phyloP scores from a whole-genome alignment of 1,140 invertebrate genomes.

The Coboldia fuscipes region DNA sequence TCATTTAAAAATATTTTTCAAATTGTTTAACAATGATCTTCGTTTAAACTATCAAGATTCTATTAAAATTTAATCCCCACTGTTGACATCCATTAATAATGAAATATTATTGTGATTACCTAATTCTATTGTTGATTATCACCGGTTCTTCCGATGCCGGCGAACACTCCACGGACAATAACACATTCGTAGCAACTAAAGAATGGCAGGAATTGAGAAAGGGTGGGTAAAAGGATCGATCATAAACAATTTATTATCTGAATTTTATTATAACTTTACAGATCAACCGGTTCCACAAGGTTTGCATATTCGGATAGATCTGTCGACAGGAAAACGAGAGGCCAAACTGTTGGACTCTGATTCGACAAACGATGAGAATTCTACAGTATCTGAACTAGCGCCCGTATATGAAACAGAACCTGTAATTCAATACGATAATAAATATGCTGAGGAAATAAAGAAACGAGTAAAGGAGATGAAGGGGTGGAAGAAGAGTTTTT shows the following conservation, averaged over 20 bases:
- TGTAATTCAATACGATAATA: no score
- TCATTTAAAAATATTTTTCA: no score
- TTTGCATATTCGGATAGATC: constrained; percentile 49
- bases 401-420: no score
- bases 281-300: constrained; percentile 48
- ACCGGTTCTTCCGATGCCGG: no score
- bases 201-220: constrained; percentile 35
- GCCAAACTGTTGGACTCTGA: constrained; percentile 41
- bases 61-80: no score
- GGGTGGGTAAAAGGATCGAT: constrained; percentile 19
- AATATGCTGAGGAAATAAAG: no score
- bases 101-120: no score
- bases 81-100: no score
- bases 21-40: no score
- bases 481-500: not conserved
- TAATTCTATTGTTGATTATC: no score
- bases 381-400: not conserved
- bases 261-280: constrained; percentile 16
- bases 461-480: no score
- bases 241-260: not conserved
- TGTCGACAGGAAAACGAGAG: constrained; percentile 46
- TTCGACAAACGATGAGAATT: not conserved
- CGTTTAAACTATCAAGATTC: no score
- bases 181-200: constrained; percentile 28
- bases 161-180: constrained; percentile 5